Percentiles rank a stretch among this genome's conserved stretches.
These are phyloP conservation scores for Caenorhabditis tropicalis DNA, from an alignment of 1,140 invertebrate genomes.

Conservation along the genomic window DNA sequence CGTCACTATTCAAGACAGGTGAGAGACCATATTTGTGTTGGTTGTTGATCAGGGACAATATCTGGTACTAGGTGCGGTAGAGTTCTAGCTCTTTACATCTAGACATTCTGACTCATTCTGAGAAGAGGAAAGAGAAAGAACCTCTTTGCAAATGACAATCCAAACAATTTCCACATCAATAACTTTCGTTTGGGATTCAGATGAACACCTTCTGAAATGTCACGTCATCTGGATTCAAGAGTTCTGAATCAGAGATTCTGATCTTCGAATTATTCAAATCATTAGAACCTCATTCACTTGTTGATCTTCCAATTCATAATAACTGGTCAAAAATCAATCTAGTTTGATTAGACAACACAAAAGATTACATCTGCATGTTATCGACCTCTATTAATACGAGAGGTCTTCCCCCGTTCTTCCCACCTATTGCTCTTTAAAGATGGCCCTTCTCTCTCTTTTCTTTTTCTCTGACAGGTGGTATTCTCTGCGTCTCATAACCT, in stretches of 20 bases:
- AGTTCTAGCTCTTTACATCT: not conserved
- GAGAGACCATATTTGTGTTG: not conserved
- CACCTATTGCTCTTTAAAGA: constrained; percentile 19
- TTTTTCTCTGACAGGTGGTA: not conserved
- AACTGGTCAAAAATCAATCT: not conserved
- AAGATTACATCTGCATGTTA: too few species aligned
- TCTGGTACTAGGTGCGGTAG: not conserved
- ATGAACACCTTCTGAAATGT: too few species aligned
- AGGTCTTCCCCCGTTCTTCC: not conserved
- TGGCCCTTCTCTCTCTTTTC: too few species aligned
- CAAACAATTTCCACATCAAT: too few species aligned
- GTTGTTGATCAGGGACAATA: not conserved
- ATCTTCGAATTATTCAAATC: not conserved
- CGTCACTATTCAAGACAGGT: not conserved
- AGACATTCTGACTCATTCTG: too few species aligned
- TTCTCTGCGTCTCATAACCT: not conserved
- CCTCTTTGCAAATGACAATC: too few species aligned
- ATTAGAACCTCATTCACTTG: not conserved
- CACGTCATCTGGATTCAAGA: too few species aligned
- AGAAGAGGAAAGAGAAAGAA: too few species aligned
- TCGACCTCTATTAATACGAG: not conserved
- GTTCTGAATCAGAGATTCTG: too few species aligned
- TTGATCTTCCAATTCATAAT: not conserved
- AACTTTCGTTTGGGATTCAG: too few species aligned
- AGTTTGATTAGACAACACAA: not conserved